phyloP scores from a whole-genome alignment of 1,140 invertebrate species.

The Drosophila micromelanica region DNA sequence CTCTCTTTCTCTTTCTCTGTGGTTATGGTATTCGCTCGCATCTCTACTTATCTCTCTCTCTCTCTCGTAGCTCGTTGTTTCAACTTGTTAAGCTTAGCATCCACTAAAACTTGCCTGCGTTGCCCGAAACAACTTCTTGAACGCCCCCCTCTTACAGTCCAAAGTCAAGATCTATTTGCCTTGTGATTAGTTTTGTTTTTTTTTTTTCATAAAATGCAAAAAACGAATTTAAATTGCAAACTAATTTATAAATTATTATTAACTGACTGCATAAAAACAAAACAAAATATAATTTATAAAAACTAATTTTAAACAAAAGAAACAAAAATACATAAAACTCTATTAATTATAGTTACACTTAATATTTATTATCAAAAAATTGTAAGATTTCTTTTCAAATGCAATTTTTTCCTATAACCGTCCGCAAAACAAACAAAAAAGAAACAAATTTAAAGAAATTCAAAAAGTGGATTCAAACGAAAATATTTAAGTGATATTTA shows the following conservation, averaged over 20 bases:
- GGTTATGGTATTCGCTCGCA: slow-evolving; percentile 42
- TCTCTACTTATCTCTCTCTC: slow-evolving; percentile 15
- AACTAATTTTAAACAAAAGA: slow-evolving; percentile 54
- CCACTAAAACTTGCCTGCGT: slow-evolving; percentile 58
- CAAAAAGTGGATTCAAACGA: slow-evolving; percentile 61
- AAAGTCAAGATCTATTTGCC: slow-evolving; percentile 73
- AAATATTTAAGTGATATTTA: slow-evolving; percentile 80
- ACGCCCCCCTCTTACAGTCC: slow-evolving; percentile 15
- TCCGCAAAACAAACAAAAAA: slow-evolving; percentile 44
- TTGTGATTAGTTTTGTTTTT: slow-evolving; percentile 78
- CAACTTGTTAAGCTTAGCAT: slow-evolving; percentile 49
- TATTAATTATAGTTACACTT: slow-evolving; percentile 55
- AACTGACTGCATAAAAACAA: slow-evolving; percentile 68
- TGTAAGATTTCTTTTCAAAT: slow-evolving; percentile 56
- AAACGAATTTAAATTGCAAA: slow-evolving; percentile 73
- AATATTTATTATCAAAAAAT: slow-evolving; percentile 61
- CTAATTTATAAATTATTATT: slow-evolving; percentile 64
- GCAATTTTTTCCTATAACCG: slow-evolving; percentile 62
- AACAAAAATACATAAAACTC: slow-evolving; percentile 57
- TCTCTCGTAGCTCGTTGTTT: slow-evolving; percentile 62
- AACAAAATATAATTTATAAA: slow-evolving; percentile 50
- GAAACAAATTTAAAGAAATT: slow-evolving; percentile 1
- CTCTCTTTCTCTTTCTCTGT: slow-evolving; percentile 29
- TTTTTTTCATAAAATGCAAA: slow-evolving; percentile 40
- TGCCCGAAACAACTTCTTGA: slow-evolving; percentile 36